Percentiles rank a stretch among this genome's conserved stretches.
These are phyloP conservation scores for Amazona guildingii DNA, from an alignment of 2,113 vertebrate genomes.

Conservation along the genomic window DNA sequence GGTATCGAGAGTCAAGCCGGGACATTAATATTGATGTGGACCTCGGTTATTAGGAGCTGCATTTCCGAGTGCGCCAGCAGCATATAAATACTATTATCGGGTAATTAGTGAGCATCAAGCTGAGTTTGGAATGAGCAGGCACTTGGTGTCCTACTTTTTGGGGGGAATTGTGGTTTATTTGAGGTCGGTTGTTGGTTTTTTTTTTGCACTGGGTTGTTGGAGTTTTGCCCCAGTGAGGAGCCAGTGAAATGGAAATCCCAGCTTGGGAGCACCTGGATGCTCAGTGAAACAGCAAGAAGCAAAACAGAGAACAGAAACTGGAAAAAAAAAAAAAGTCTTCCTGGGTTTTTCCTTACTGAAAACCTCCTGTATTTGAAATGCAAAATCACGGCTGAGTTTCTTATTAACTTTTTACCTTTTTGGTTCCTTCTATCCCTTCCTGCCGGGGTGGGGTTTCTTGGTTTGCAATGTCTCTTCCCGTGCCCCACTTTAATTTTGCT, in stretches of 20 bases:
- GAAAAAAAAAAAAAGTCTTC: not conserved
- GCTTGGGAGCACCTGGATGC: not conserved
- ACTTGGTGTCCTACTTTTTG: constrained; percentile 23
- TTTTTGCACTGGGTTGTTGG: not conserved
- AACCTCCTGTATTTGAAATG: not conserved
- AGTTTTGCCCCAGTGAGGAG: not conserved
- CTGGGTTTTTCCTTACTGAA: not conserved
- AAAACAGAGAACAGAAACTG: not conserved
- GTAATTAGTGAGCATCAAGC: constrained; percentile 71
- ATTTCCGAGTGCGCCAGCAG: constrained; percentile 49
- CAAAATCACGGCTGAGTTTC: not conserved
- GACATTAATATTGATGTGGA: constrained; percentile 73
- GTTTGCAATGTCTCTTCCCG: not conserved
- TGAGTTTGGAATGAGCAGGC: constrained; percentile 45
- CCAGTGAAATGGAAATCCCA: not conserved
- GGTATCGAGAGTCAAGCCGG: constrained; percentile 19
- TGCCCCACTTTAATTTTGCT: not conserved
- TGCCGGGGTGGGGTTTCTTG: not conserved
- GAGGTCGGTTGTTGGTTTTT: not conserved
- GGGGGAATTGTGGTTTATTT: not conserved
- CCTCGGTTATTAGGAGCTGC: constrained; percentile 39
- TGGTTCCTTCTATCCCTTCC: not conserved
- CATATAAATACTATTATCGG: constrained; percentile 57
- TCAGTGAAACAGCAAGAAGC: not conserved
- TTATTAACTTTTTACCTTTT: not conserved